Base-by-base conservation (phyloP, 2,797 vertebrate genomes). In the Coilia nasus region DNA sequence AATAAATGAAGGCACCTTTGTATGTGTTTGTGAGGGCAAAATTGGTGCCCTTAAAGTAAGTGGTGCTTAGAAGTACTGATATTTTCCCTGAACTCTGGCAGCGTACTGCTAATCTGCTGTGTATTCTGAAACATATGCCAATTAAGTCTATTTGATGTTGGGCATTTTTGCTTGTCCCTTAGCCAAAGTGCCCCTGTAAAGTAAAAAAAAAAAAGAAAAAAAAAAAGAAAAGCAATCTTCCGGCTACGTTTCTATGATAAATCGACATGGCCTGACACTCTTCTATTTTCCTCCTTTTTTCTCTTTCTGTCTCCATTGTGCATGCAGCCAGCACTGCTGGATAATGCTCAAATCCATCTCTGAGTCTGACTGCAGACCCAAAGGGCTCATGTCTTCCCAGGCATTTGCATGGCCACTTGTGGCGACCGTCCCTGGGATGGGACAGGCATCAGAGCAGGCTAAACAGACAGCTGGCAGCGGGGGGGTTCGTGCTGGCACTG, bases 401-500 rank as follows among this genome's bases (percentile, higher is more conserved):
- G 31, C 64, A 71, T 71, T 71, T 71, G 64, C 64, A 71, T 71
- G 10, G 64, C 64, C 28, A 71, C 64, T 71, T 71, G 64, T 71
- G 64, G 64, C 64, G 31, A 71, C 28, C 28, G 17, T 35, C 2
- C 64, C 64, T 31, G 19, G 59, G 59, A 62, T 85, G 41, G 80
- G 80, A 78, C 35, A 78, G 71, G 64, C 81, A 81, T 59, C 46
- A 71, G 85, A 87, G 81, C 88, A 84, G 82, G 83, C 59, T 89
- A 87, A 90, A 83, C 56, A 81, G 81, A 4, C 84, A 91, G 82
- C 0, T 71, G 90, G 83, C 86, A 88, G 78, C 83, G 86, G 82
- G 54, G 31, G 71, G 17, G 17, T 14, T 54, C 14, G 7, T 54
- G 50, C 50, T 54, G 50, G 50, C 50, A 54, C 50, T 54, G 50